Evolutionary conservation across 2,888 invertebrate genomes (phyloP).

Genomic region (Tethea ocularis): DNA sequence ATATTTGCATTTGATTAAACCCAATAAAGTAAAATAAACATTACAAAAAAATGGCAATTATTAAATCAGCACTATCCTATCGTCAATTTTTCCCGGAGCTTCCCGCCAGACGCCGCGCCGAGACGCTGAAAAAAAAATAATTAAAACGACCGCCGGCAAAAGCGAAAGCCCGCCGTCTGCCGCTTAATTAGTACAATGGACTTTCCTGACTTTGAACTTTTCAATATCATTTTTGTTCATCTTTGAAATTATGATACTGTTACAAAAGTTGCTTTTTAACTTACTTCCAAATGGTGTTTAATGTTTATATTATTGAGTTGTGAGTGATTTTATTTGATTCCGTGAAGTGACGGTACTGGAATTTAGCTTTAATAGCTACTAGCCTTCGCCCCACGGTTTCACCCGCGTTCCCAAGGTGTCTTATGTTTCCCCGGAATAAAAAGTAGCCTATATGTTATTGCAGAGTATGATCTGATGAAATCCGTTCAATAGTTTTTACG

Average conservation of each 20-base stretch:
- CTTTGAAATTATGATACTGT: conserved; percentile 49
- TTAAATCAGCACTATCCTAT: conserved; percentile 37
- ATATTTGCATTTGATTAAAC: background rate
- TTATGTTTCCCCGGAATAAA: too few species aligned
- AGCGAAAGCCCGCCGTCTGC: conserved; percentile 83
- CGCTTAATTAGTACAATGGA: conserved; percentile 84
- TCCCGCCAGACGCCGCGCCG: conserved; percentile 83
- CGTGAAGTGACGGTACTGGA: background rate
- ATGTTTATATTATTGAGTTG: conserved; percentile 23
- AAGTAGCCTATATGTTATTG: too few species aligned
- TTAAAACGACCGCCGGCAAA: conserved; percentile 81
- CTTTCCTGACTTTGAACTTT: conserved; percentile 83
- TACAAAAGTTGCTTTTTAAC: conserved; percentile 34
- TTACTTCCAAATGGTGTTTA: conserved; percentile 16
- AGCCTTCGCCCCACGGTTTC: too few species aligned
- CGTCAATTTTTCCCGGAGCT: conserved; percentile 72
- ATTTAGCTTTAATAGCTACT: background rate
- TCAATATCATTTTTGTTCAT: conserved; percentile 72
- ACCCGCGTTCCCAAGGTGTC: too few species aligned
- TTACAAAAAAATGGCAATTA: conserved; percentile 19
- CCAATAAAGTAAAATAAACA: background rate
- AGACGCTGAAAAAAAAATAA: conserved; percentile 83
- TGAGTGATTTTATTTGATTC: background rate
- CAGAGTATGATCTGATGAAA: too few species aligned
- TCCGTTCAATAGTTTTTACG: too few species aligned